A percentile compares a stretch with the other conserved stretches of the same genome.
phyloP scores from a whole-genome alignment of 1,140 invertebrate genomes.

The Drosophila hydei region DNA sequence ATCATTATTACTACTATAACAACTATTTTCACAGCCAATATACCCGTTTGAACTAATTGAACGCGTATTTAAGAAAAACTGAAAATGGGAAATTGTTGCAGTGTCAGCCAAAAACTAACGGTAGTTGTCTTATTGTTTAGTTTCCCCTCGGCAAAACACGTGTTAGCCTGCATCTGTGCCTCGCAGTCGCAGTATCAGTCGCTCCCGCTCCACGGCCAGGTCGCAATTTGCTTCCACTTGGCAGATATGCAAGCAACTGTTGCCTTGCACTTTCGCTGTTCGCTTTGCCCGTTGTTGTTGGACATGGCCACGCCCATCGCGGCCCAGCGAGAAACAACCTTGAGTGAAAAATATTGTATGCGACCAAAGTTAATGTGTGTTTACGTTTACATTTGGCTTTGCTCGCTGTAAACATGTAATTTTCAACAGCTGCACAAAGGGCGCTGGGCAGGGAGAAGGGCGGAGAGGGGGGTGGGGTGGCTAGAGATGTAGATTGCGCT shows the following conservation, averaged over 20 bases:
- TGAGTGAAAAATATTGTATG: constrained; percentile 81
- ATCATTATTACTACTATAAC: too few species aligned
- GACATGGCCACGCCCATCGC: constrained; percentile 3
- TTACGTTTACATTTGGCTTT: constrained; percentile 77
- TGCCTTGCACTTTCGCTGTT: constrained; percentile 1
- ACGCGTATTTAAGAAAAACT: neutral
- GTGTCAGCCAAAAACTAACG: constrained; percentile 39
- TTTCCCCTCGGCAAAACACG: constrained; percentile 13
- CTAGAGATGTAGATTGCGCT: neutral
- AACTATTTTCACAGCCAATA: too few species aligned
- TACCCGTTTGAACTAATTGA: neutral
- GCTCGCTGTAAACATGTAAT: constrained; percentile 77
- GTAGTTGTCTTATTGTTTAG: constrained; percentile 36
- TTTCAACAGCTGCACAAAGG: constrained; percentile 43
- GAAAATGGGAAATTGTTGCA: constrained; percentile 34
- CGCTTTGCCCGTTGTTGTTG: neutral
- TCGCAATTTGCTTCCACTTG: constrained; percentile 7
- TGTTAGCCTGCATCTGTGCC: constrained; percentile 3
- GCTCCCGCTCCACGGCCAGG: neutral
- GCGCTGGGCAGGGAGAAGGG: neutral
- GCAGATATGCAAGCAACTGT: constrained; percentile 15
- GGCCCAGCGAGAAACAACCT: constrained; percentile 45
- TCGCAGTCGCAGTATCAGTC: neutral
- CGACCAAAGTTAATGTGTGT: constrained; percentile 79
- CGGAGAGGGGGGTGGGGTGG: neutral